Percentiles rank a stretch among this genome's conserved stretches.
Evolutionary conservation across 2,888 invertebrate species (phyloP).

Genomic region (Campaea margaritaria): DNA sequence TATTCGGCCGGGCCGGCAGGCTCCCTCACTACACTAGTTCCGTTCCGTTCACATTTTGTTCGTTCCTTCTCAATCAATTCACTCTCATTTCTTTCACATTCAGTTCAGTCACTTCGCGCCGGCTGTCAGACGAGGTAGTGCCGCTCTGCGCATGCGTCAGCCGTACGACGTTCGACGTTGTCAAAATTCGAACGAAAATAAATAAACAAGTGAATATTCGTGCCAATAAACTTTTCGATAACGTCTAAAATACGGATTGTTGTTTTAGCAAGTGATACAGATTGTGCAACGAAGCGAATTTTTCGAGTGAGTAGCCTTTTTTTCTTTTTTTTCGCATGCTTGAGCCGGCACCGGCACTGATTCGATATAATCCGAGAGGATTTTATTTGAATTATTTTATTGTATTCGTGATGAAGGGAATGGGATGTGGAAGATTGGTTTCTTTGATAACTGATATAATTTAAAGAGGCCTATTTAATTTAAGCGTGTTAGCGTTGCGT

Average conservation of each 20-base stretch:
- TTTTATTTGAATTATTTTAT: constrained; percentile 38
- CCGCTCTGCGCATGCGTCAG: constrained; percentile 70
- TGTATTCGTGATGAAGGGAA: constrained; percentile 24
- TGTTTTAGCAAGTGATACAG: constrained; percentile 43
- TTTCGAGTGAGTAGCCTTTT: constrained; percentile 70
- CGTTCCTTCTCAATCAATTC: constrained; percentile 8
- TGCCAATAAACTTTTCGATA: constrained; percentile 47
- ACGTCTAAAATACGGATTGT: constrained; percentile 19
- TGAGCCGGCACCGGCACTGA: constrained; percentile 64
- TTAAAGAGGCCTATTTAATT: too few relatives aligned
- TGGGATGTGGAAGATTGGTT: background rate
- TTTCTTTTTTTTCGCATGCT: constrained; percentile 68
- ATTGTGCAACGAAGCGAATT: constrained; percentile 62
- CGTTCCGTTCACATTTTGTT: constrained; percentile 24
- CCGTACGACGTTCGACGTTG: constrained; percentile 54
- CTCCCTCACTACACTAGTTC: too few relatives aligned
- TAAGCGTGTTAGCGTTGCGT: too few relatives aligned
- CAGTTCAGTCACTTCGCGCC: constrained; percentile 60
- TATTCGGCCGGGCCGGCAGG: constrained; percentile 8
- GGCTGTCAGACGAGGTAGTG: constrained; percentile 56
- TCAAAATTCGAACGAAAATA: constrained; percentile 73
- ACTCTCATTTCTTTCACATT: constrained; percentile 45
- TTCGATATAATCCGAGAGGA: constrained; percentile 64
- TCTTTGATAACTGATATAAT: background rate
- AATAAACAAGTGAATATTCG: constrained; percentile 76